phyloP scores from a whole-genome alignment of 2,888 invertebrate species.

The Eristalinus aeneus region DNA sequence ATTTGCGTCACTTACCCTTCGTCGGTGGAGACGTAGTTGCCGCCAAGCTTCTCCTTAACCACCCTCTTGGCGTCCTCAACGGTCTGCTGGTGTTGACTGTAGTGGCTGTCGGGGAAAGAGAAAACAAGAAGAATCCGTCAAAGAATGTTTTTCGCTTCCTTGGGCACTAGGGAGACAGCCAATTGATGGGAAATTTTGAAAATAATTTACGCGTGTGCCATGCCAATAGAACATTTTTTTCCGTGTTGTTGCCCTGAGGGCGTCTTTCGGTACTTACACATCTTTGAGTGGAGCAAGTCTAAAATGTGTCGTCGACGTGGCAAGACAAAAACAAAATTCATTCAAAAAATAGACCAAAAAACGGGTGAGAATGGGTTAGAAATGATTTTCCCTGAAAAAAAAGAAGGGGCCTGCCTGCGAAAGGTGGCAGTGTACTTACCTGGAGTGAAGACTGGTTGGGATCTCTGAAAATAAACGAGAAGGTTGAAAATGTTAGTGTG shows the following conservation, averaged over 20 bases:
- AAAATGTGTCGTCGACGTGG: conserved; percentile 14
- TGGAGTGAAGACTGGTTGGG: conserved; percentile 43
- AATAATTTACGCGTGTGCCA: conserved; percentile 71
- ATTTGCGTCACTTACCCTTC: conserved; percentile 58
- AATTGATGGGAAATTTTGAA: conserved; percentile 45
- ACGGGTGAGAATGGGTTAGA: conserved; percentile 16
- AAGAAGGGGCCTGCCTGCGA: not conserved
- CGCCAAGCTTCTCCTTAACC: conserved; percentile 71
- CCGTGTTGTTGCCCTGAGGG: conserved; percentile 71
- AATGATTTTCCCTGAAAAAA: not conserved
- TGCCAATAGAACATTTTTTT: conserved; percentile 75
- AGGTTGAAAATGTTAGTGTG: conserved; percentile 7
- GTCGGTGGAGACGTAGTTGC: conserved; percentile 3
- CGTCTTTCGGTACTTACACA: conserved; percentile 77
- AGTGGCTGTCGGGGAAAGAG: conserved; percentile 75
- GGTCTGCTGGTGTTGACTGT: conserved; percentile 77
- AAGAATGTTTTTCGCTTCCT: not conserved
- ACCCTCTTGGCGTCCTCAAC: conserved; percentile 77
- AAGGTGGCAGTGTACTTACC: conserved; percentile 18
- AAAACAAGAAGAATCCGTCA: not conserved
- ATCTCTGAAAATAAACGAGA: conserved; percentile 60
- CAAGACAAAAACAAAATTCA: conserved; percentile 35
- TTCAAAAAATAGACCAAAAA: not conserved
- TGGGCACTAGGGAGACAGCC: not conserved
- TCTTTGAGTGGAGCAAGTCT: conserved; percentile 73